Evolutionary conservation across 2,797 vertebrate species (phyloP).

Genomic region (Clamator glandarius): DNA sequence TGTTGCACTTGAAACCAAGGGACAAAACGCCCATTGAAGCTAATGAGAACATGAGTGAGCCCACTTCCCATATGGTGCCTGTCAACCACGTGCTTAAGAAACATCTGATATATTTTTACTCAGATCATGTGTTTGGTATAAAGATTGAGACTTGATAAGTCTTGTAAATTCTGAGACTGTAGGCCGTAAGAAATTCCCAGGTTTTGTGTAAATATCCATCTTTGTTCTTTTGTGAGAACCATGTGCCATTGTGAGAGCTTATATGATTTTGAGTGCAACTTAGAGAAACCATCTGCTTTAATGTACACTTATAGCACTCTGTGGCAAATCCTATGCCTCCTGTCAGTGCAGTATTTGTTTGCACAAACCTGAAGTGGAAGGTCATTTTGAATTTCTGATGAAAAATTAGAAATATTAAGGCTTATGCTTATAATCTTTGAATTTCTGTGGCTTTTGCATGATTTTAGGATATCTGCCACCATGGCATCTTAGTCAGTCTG

Average conservation of each 20-base stretch:
- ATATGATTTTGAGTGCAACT: constrained; percentile 25
- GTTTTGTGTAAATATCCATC: constrained; percentile 24
- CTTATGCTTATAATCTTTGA: not conserved
- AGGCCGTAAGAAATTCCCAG: constrained; percentile 39
- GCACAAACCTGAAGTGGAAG: not conserved
- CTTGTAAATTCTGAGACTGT: not conserved
- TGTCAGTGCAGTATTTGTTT: not conserved
- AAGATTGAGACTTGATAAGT: not conserved
- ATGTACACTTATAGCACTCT: not conserved
- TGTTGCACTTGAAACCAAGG: not conserved
- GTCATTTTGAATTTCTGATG: constrained; percentile 41
- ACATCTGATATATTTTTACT: constrained; percentile 57
- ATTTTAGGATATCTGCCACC: not conserved
- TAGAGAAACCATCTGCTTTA: constrained; percentile 29
- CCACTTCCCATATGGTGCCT: constrained; percentile 72
- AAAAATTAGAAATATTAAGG: constrained; percentile 18
- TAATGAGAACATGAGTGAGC: constrained; percentile 22
- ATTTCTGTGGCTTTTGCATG: not conserved
- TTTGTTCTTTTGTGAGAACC: constrained; percentile 52
- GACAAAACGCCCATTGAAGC: constrained; percentile 10
- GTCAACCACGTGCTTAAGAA: constrained; percentile 62
- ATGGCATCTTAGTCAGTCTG: not conserved
- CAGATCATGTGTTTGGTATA: constrained; percentile 12
- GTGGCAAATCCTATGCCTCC: not conserved
- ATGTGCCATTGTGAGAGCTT: not conserved